phyloP scores from a whole-genome alignment of 2,888 invertebrate species.

The Cryptophagus acutangulus region DNA sequence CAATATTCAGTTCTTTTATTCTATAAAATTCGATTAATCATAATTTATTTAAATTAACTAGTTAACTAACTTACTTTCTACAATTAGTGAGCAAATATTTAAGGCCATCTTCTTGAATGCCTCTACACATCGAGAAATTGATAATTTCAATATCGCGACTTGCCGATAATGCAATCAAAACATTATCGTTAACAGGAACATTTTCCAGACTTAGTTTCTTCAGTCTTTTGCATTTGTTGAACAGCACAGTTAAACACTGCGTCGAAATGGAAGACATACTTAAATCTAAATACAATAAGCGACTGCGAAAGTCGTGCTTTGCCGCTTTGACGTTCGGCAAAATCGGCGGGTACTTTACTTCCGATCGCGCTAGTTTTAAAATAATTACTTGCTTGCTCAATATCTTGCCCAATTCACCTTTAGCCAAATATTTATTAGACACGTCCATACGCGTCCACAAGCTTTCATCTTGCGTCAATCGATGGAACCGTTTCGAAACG shows the following conservation, averaged over 20 bases:
- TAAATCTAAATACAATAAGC: slow-evolving; percentile 80
- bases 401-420: slow-evolving; percentile 68
- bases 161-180: slow-evolving; percentile 64
- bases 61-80: slow-evolving; percentile 48
- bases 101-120: slow-evolving; percentile 62
- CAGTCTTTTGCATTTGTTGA: slow-evolving; percentile 64
- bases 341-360: slow-evolving; percentile 61
- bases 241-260: slow-evolving; percentile 53
- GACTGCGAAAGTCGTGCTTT: slow-evolving; percentile 48
- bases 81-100: slow-evolving; percentile 58
- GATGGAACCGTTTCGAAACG: slow-evolving; percentile 74
- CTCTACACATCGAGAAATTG: slow-evolving; percentile 78
- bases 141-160: slow-evolving; percentile 69
- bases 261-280: slow-evolving; percentile 69
- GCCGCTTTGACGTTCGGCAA: slow-evolving; percentile 42
- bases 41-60: slow-evolving; percentile 10
- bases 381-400: slow-evolving; percentile 73
- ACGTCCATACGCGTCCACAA: slow-evolving; percentile 83
- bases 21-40: slow-evolving; percentile 46
- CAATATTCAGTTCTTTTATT: slow-evolving; percentile 68
- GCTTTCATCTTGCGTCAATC: slow-evolving; percentile 76
- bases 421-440: slow-evolving; percentile 62
- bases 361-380: slow-evolving; percentile 72
- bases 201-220: slow-evolving; percentile 83
- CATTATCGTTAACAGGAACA: slow-evolving; percentile 58